Evolutionary conservation across 2,797 vertebrate species (phyloP), one percentile per base, ranked within the genome.

Genomic region (Schizopygopsis malacanthus): DNA sequence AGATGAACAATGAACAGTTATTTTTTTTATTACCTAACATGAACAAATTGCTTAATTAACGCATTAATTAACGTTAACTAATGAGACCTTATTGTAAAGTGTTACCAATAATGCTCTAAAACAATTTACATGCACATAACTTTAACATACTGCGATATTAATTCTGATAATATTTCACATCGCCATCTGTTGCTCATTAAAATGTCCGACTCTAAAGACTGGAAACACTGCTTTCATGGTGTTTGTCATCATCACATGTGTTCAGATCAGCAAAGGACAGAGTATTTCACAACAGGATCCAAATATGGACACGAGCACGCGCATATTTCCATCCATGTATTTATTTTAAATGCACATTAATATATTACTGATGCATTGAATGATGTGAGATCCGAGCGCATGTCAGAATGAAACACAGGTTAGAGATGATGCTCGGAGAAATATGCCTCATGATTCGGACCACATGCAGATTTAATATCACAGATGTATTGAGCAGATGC

Each of bases 281-380:
- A 50, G 10, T 11, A 81, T 93, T 93, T 90, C 73, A 87, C 90
- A 93, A 93, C 78, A 81, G 43, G 76, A 63, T 8, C 91, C 91
- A 86, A 90, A 92, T 93, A 93, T 91, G 91, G 93, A 94, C 93
- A 16, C 10, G 28, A n/a, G 9, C 43, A 39, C 63, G 4, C 22
- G 25, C 47, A 71, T 1, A 41, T 52, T 10, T 41, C 33, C 50
- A 59, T 4, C 72, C 25, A 83, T 33, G 20, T 41, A 50, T 76
- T 28, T 78, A 41, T 1, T 56, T 54, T 6, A 54, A 54, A 54
- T 39, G 54, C 39, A 10, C 43, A 63, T 56, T 20, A 20, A 22
- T 15, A 25, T 45, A 69, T 22, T 52, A 22, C n/a, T 4, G 9
- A 20, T n/a, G 78, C 45, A 13, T 59, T 9, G n/a, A 8, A 33